Base-by-base conservation (phyloP, 2,113 vertebrate species). In the Maccullochella peelii region DNA sequence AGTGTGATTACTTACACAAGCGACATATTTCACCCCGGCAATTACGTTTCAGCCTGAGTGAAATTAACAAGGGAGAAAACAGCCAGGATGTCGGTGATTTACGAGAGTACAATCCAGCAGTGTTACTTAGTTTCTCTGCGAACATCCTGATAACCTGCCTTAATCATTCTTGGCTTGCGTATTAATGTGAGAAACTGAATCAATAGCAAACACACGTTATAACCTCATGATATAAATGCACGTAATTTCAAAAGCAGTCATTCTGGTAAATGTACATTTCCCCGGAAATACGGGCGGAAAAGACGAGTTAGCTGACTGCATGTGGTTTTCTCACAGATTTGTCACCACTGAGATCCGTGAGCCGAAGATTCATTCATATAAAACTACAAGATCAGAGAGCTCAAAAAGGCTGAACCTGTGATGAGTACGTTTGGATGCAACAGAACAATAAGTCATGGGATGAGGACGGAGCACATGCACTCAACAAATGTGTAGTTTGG, bases 1-100 rank as follows among this genome's bases (percentile, higher is more conserved):
- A 88, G 61, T 69, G 69, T 73, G 75, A 91, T 91, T 86, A 85
- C 85, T 80, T 55, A 76, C 80, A 86, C 80, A 86, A 85, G 80
- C 63, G 30, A 80, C 82, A 83, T 69, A 84, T 90, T 91, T 90
- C 65, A 78, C 63, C 49, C n/a, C 4, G 8, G 67, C 77, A 88
- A 89, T 88, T 88, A 69, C 55, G 83, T 90, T 91, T 90, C 88
- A 71, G 85, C 63, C 70, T 75, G 54, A 86, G 79, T 84, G 77
- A 88, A 76, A 80, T 69, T 83, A 85, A 77, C 63, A 57, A 83
- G 70, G 40, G 68, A 66, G 70, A 84, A 83, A 88, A 65, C 57
- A 81, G n/a, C 36, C 73, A 78, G 65, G 42, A 90, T 79, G 81
- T 44, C 52, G 27, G 73, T 61, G 30, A 86, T 77, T 63, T 42